Percentiles rank a stretch among this genome's conserved stretches.
phyloP scores from a whole-genome alignment of 2,113 vertebrate genomes.

The Ariopsis seemanni region DNA sequence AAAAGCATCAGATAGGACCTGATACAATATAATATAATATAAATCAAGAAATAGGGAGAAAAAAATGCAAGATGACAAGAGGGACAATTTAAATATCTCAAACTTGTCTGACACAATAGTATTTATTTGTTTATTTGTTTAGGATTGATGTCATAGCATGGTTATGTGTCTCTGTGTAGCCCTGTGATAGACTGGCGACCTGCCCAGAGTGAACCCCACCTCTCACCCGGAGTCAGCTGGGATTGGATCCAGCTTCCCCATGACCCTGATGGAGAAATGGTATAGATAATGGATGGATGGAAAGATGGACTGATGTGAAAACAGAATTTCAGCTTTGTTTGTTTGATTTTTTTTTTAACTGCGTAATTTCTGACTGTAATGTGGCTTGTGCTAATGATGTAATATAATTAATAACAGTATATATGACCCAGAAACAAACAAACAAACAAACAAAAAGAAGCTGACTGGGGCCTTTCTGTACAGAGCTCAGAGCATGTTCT shows the following conservation, averaged over 20 bases:
- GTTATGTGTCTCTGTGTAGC: too few relatives aligned
- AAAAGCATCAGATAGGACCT: not conserved
- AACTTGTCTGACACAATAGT: not conserved
- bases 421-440: not conserved
- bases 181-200: too few relatives aligned
- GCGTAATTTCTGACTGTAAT: not conserved
- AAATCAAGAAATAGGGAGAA: not conserved
- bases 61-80: constrained; percentile 3
- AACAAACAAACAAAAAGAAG: not conserved
- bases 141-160: not conserved
- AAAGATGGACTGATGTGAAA: too few relatives aligned
- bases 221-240: too few relatives aligned
- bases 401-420: not conserved
- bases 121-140: not conserved
- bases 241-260: too few relatives aligned
- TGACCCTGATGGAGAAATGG: too few relatives aligned
- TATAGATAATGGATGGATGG: too few relatives aligned
- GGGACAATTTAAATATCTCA: not conserved
- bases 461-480: too few relatives aligned
- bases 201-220: too few relatives aligned
- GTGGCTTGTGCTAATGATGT: not conserved
- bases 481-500: too few relatives aligned
- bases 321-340: too few relatives aligned
- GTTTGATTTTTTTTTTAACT: too few relatives aligned
- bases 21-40: not conserved